Evolutionary conservation across 1,140 invertebrate genomes (phyloP).

Genomic region (Saccostrea echinata): DNA sequence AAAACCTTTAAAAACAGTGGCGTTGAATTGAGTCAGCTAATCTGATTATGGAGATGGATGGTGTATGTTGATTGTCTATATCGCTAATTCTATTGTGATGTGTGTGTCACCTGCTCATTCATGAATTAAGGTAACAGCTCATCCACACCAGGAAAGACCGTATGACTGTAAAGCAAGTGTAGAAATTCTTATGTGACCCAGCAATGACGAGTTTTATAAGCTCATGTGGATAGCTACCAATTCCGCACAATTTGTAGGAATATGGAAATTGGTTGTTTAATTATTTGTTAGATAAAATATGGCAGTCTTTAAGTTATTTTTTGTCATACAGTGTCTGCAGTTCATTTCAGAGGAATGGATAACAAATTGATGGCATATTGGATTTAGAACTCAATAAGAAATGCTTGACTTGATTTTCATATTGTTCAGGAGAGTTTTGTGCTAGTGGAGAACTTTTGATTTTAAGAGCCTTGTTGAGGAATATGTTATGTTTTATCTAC

Average conservation of each 20-base stretch:
- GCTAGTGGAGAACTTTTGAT: neutral
- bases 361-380: too few relatives aligned
- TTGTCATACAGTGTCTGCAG: neutral
- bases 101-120: neutral
- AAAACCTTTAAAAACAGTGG: neutral
- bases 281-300: neutral
- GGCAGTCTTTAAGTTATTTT: neutral
- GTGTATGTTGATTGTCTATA: neutral
- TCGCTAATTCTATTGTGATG: neutral
- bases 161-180: neutral
- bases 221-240: conserved; percentile 1
- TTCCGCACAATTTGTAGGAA: neutral
- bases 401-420: neutral
- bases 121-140: neutral
- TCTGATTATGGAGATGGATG: conserved; percentile 2
- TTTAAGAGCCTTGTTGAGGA: neutral
- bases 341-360: neutral
- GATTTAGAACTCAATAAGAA: neutral
- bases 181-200: conserved; percentile 2
- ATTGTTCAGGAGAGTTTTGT: neutral
- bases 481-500: neutral
- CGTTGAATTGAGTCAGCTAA: conserved; percentile 23
- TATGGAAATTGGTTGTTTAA: conserved; percentile 34
- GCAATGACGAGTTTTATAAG: neutral
- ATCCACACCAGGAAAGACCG: neutral